phyloP scores from a whole-genome alignment of 2,797 vertebrate genomes.

The Tragelaphus oryx region DNA sequence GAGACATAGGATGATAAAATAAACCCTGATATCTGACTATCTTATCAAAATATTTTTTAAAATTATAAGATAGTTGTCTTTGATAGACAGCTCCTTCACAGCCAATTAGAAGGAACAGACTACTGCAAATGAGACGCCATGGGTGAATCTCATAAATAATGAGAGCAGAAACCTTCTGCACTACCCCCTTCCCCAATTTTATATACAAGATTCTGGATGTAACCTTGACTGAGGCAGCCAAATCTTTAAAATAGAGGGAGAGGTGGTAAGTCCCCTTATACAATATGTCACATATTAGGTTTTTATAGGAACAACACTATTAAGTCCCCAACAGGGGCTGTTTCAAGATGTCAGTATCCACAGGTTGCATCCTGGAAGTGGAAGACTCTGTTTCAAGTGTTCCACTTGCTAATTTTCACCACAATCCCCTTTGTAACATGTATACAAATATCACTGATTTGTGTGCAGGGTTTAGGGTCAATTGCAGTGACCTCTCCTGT shows the following conservation, averaged over 20 bases:
- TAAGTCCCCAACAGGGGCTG: not conserved
- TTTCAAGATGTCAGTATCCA: not conserved
- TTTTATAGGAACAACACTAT: not conserved
- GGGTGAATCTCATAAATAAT: not conserved
- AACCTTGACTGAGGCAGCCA: not conserved
- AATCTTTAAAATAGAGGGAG: not conserved
- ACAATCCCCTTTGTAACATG: not conserved
- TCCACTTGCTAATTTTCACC: not conserved
- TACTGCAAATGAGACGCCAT: not conserved
- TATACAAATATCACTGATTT: not conserved
- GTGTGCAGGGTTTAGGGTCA: not conserved
- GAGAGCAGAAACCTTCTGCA: not conserved
- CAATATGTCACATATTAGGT: not conserved
- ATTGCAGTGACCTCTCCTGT: not conserved
- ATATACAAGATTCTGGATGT: not conserved
- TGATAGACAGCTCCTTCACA: not conserved
- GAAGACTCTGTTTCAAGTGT: not conserved
- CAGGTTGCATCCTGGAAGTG: not conserved
- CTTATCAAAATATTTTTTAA: not conserved
- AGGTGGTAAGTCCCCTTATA: not conserved
- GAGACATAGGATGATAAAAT: not conserved
- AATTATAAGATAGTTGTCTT: not conserved
- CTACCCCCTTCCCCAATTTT: accelerated
- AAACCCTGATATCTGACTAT: not conserved
- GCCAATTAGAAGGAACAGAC: not conserved